phyloP scores from a whole-genome alignment of 2,888 invertebrate species.

The Pseudolycoriella hygida region DNA sequence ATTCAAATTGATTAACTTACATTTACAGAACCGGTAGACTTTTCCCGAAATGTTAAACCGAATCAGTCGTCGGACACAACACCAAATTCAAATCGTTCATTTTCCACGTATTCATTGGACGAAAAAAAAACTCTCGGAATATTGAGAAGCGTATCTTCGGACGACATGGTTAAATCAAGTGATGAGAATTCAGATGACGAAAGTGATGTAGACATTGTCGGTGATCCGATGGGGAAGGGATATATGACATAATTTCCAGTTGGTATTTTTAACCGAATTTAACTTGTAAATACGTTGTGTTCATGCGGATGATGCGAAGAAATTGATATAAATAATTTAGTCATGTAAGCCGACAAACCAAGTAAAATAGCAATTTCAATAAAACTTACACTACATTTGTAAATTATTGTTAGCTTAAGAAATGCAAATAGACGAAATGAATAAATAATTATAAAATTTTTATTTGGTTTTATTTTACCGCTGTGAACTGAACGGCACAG shows the following conservation, averaged over 20 bases:
- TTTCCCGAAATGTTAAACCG: slow-evolving; percentile 23
- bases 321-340: too few relatives aligned
- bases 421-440: too few relatives aligned
- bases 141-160: slow-evolving; percentile 7
- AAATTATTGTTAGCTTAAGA: too few relatives aligned
- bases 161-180: slow-evolving; percentile 21
- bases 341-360: too few relatives aligned
- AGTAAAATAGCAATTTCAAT: too few relatives aligned
- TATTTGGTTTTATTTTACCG: too few relatives aligned
- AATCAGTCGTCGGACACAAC: slow-evolving; percentile 9
- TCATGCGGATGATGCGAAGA: too few relatives aligned
- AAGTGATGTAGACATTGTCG: slow-evolving; percentile 28
- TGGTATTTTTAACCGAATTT: neutral
- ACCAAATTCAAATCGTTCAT: slow-evolving; percentile 2
- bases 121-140: neutral
- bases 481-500: too few relatives aligned
- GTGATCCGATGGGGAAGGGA: slow-evolving; percentile 24
- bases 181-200: slow-evolving; percentile 27
- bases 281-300: neutral
- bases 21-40: slow-evolving; percentile 27
- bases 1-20: slow-evolving; percentile 1
- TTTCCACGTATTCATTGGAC: slow-evolving; percentile 2
- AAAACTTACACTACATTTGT: too few relatives aligned
- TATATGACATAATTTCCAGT: slow-evolving; percentile 22
- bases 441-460: too few relatives aligned